phyloP scores from a whole-genome alignment of 2,113 vertebrate species.

The Heteronetta atricapilla region DNA sequence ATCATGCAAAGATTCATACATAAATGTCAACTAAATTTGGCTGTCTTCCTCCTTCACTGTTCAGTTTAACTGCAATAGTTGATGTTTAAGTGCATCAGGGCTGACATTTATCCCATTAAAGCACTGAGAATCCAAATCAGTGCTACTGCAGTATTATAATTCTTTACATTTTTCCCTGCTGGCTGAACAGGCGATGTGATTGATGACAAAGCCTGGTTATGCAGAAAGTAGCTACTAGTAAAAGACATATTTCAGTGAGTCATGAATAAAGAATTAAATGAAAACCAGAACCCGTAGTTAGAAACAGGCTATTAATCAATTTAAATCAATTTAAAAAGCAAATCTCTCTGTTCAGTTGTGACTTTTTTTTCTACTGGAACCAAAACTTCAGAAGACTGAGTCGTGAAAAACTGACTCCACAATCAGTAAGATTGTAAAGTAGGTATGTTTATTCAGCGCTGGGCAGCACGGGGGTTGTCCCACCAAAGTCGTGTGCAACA shows the following conservation, averaged over 20 bases:
- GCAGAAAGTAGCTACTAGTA: not conserved
- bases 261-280: not conserved
- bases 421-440: too few relatives aligned
- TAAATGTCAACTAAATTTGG: not conserved
- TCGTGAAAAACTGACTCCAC: too few relatives aligned
- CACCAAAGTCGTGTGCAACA: too few relatives aligned
- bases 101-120: slow-evolving; percentile 10
- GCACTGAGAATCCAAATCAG: not conserved
- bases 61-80: not conserved
- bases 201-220: not conserved
- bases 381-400: not conserved
- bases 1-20: not conserved
- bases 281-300: not conserved
- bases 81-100: not conserved
- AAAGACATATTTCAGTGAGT: not conserved
- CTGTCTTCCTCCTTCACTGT: not conserved
- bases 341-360: not conserved
- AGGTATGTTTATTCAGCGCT: too few relatives aligned
- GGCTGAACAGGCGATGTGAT: not conserved
- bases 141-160: not conserved
- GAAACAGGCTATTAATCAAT: not conserved
- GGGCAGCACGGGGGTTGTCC: too few relatives aligned
- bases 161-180: not conserved
- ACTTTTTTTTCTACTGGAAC: not conserved
- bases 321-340: not conserved